These are phyloP conservation scores for Myrmophylax atrothorax DNA, from an alignment of 2,113 vertebrate species.

Conservation along the genomic window DNA sequence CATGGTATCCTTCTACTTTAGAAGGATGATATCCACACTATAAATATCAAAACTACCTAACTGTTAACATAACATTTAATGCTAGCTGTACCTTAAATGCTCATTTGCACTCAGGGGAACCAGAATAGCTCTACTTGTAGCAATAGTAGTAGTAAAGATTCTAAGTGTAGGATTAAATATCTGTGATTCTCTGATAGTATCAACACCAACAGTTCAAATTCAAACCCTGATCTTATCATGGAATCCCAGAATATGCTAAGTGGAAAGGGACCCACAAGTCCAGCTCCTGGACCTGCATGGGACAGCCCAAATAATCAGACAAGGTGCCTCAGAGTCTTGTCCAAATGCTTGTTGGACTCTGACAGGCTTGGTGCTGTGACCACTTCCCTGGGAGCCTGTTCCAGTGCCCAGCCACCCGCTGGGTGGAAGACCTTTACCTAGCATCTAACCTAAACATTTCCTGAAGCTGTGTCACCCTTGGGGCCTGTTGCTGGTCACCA, in stretches of 20 bases:
- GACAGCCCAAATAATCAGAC: background rate
- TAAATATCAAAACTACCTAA: background rate
- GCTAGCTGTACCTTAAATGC: background rate
- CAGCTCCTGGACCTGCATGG: background rate
- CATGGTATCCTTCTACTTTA: background rate
- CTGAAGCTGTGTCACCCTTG: background rate
- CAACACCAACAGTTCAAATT: background rate
- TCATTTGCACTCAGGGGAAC: background rate
- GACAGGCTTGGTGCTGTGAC: background rate
- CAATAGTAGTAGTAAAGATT: background rate
- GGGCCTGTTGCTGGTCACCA: background rate
- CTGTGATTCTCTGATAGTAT: background rate
- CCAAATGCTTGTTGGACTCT: rapidly evolving
- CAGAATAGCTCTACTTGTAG: background rate
- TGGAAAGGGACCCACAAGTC: background rate
- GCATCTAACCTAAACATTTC: background rate
- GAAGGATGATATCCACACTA: background rate
- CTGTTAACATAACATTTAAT: background rate
- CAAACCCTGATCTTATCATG: background rate
- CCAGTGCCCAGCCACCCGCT: too few relatives aligned
- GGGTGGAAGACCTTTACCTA: rapidly evolving
- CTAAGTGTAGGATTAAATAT: background rate
- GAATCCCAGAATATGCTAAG: background rate
- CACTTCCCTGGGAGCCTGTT: background rate
- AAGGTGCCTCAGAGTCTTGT: background rate